Evolutionary conservation across 2,113 vertebrate species (phyloP), one percentile per base, ranked within the genome.

Genomic region (Phyllostomus hastatus): DNA sequence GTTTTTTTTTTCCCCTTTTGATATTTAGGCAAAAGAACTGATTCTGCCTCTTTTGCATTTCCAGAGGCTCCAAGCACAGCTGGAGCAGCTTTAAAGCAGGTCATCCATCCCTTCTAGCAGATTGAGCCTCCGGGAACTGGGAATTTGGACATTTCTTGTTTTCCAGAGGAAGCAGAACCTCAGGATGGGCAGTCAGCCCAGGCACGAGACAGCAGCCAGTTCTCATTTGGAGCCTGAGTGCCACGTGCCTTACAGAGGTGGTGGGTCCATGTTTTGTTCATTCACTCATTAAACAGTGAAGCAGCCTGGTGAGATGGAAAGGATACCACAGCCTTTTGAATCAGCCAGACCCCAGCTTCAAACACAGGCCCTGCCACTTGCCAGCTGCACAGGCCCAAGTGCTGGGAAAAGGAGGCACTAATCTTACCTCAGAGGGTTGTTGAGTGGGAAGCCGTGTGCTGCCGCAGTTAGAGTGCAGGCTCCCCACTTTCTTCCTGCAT

Each of bases 231-330:
- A 79, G 69, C 61, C 57, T 88, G 52, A 50, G 59, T 38, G 78
- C 94, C 73, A 10, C 22, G 9, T 73, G 91, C 85, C 41, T 14
- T 72, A 46, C 54, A 22, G 70, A 92, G 85, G 78, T 73, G 48
- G 35, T 1, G 0, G 70, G 72, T 61, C 11, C 10, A 41, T 86
- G 59, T 92, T 81, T 87, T 78, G 69, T 94, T 92, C 87, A 17
- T 78, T 61, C 83, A 7, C 31, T 93, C 79, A 31, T 92, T 81
- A 59, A 85, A 66, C 31, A 67, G 94, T 1, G 7, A 69, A 72
- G 72, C 88, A 38, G 73, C 95, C 94, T 86, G 52, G 76, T 46
- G 88, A 95, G 95, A 78, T 64, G 78, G 75, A 90, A 95, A 72
- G 75, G 75, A 70, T n/a, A 78, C 46, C 66, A 22, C 14, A 16